Evolutionary conservation across 2,888 invertebrate genomes (phyloP).

Genomic region (Leucoptera coffeella): DNA sequence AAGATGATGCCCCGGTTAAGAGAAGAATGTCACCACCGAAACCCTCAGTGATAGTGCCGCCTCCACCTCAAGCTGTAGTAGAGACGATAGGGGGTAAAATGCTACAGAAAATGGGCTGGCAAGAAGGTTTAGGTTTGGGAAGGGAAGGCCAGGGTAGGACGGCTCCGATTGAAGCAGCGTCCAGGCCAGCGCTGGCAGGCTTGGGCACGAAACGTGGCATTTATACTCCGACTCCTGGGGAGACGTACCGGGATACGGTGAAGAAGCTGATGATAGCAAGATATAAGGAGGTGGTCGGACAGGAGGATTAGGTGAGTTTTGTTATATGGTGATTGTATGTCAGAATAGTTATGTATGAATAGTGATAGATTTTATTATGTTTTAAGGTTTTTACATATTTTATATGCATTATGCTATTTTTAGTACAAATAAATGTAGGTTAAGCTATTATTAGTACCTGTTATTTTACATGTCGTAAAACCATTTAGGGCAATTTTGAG

Average conservation of each 20-base stretch:
- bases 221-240: slow-evolving; percentile 73
- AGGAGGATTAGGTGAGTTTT: slow-evolving; percentile 45
- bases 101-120: slow-evolving; percentile 99
- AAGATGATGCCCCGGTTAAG: slow-evolving; percentile 61
- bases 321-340: no score
- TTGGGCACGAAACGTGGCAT: slow-evolving; percentile 77
- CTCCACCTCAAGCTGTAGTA: slow-evolving; percentile 62
- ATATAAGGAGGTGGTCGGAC: slow-evolving; percentile 73
- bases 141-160: slow-evolving; percentile 89
- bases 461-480: no score
- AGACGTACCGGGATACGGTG: slow-evolving; percentile 84
- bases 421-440: no score
- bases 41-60: slow-evolving; percentile 48
- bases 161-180: slow-evolving; percentile 80
- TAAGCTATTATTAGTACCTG: no score
- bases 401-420: no score
- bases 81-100: slow-evolving; percentile 93
- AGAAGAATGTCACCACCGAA: slow-evolving; percentile 33
- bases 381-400: neutral
- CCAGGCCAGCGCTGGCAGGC: slow-evolving; percentile 70
- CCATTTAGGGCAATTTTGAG: no score
- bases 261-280: slow-evolving; percentile 85
- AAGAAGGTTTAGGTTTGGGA: slow-evolving; percentile 92
- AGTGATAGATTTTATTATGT: neutral
- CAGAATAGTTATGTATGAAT: slow-evolving; percentile 8